Evolutionary conservation across 2,888 invertebrate genomes (phyloP), one percentile per base, ranked within the genome.

Genomic region (Trissonchulus latispiculum): DNA sequence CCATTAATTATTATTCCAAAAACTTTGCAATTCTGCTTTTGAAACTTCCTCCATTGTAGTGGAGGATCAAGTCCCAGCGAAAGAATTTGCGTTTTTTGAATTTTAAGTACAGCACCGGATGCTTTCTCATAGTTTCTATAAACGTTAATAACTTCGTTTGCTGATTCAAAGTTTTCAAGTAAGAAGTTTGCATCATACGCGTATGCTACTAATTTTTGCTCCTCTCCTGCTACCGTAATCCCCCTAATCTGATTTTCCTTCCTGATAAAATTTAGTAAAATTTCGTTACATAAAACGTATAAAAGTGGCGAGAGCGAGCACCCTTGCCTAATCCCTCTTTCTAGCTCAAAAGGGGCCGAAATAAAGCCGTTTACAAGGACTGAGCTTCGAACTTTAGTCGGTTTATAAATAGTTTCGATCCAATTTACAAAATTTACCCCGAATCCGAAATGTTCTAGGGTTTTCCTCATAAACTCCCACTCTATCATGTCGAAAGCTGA

Each of bases 251-350:
- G 2, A 15, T 68, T 23, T n/a, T 23, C n/a, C 36, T 32, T 2
- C 36, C 69, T 23, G n/a, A 68, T 68, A 15, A 35, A 15, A 32
- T 35, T 35, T 8, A 36, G 36, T 32, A 68, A 68, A 68, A n/a
- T n/a, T 68, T 68, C 69, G 36, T n/a, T 68, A 32, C 28, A 33
- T 33, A 68, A 36, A n/a, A 68, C 69, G 69, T 68, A 68, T 3
- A 68, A 28, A 8, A 35, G 31, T 3, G 69, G 8, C 33, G 69
- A 68, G 3, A 68, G 8, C 18, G 69, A 3, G 36, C 69, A 68
- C 8, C 69, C 69, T 31, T 68, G 69, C 23, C 69, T 32, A 3
- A 68, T 68, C 3, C 69, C 69, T 35, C 32, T 68, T n/a, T 28
- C n/a, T 68, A 35, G 33, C 2, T 68, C 28, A 29, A 35, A 68